phyloP scores from a whole-genome alignment of 1,140 invertebrate genomes.

The Maniola jurtina region DNA sequence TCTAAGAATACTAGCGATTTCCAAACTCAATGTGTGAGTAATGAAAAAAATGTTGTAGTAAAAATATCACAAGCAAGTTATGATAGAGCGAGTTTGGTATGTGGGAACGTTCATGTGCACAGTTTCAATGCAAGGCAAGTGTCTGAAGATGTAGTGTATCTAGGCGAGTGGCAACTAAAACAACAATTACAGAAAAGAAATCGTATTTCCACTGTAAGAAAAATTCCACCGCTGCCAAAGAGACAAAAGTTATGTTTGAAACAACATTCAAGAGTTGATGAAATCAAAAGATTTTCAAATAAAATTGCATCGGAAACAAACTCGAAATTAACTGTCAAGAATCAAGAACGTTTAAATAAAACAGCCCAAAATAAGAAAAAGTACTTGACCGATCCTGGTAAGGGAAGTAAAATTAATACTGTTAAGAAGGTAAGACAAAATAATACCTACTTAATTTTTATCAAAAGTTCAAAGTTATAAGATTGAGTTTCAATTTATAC shows the following conservation, averaged over 20 bases:
- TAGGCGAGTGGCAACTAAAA: slow-evolving; percentile 59
- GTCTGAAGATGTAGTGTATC: slow-evolving; percentile 63
- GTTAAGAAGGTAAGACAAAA: slow-evolving; percentile 8
- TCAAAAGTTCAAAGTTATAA: too few relatives aligned
- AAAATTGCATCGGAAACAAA: slow-evolving; percentile 5
- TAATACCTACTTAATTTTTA: too few relatives aligned
- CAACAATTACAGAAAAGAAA: slow-evolving; percentile 32
- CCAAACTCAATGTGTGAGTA: slow-evolving; percentile 29
- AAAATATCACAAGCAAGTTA: slow-evolving; percentile 34
- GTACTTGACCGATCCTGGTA: background rate
- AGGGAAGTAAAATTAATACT: slow-evolving; percentile 16
- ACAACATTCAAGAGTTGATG: slow-evolving; percentile 19
- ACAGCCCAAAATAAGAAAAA: background rate
- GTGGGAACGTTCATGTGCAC: slow-evolving; percentile 60
- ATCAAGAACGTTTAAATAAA: background rate
- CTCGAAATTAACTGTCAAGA: slow-evolving; percentile 1
- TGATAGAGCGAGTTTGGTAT: slow-evolving; percentile 41
- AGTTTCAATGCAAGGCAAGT: slow-evolving; percentile 54
- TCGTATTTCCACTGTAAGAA: slow-evolving; percentile 27
- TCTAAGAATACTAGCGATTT: slow-evolving; percentile 34
- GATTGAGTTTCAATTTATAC: too few relatives aligned
- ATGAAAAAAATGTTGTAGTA: slow-evolving; percentile 28
- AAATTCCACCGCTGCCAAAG: slow-evolving; percentile 29
- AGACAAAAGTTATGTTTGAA: slow-evolving; percentile 34
- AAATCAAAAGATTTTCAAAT: slow-evolving; percentile 12